Conservation (phyloP, 2,888 invertebrate species). For the Margaritifera margaritifera region DNA sequence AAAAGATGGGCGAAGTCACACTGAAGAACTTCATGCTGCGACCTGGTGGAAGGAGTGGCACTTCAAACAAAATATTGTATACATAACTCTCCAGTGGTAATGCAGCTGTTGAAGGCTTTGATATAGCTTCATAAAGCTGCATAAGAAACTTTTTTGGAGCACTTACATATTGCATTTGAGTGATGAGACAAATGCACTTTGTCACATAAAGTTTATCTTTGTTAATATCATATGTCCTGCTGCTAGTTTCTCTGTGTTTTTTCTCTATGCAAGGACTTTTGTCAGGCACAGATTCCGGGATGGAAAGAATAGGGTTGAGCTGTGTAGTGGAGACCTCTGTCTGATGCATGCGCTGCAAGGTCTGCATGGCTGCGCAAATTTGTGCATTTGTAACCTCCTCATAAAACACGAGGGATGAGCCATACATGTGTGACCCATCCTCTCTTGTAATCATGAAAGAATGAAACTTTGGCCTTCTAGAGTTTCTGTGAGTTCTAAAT, state of each 20-base stretch:
- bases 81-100: conserved; percentile 91
- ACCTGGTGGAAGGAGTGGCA: conserved; percentile 90
- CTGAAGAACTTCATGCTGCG: conserved; percentile 84
- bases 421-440: conserved; percentile 95
- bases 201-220: conserved; percentile 96
- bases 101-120: conserved; percentile 54
- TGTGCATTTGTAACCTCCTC: conserved; percentile 94
- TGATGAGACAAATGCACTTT: conserved; percentile 94
- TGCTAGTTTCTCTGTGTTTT: conserved; percentile 18
- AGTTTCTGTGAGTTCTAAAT: conserved; percentile 95
- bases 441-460: conserved; percentile 97
- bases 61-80: conserved; percentile 95
- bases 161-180: conserved; percentile 85
- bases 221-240: conserved; percentile 84
- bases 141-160: conserved; percentile 58
- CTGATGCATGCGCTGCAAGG: conserved; percentile 83
- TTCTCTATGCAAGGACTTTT: conserved; percentile 33
- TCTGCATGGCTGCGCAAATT: conserved; percentile 96
- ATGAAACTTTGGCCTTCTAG: conserved; percentile 89
- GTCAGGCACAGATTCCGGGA: conserved; percentile 34
- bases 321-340: conserved; percentile 65
- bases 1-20: conserved; percentile 61
- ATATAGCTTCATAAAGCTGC: conserved; percentile 60
- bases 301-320: conserved; percentile 22
- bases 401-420: conserved; percentile 95